Base-by-base conservation (phyloP, 1,140 invertebrate genomes). In the Cryptotermes secundus region DNA sequence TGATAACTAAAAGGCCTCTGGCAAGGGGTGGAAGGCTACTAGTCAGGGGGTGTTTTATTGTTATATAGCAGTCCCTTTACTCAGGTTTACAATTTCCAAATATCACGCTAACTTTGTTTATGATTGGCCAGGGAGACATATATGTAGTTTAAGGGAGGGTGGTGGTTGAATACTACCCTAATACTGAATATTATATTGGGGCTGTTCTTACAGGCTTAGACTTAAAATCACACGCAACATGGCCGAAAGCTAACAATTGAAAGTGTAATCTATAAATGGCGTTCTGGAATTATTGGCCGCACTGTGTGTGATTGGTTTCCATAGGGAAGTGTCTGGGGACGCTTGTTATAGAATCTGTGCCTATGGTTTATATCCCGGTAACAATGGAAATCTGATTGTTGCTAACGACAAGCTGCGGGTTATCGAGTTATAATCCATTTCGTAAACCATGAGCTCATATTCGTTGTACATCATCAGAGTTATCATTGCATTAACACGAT, bases 381-480 rank as follows among this genome's bases (percentile, higher is more conserved):
- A 72, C n/a, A 72, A 72, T 72, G n/a, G 59, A 7, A 72, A 72
- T 16, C 59, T 31, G 59, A 72, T 72, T 72, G 59, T 72, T 72
- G 59, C 31, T 72, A 72, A 72, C n/a, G 1, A 72, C n/a, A 72
- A 72, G 26, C 26, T 72, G 26, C n/a, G 59, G 59, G 59, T 72
- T 72, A 72, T 72, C 26, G 59, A 72, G 59, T 72, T 72, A 72
- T 72, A 72, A 72, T 7, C 26, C 59, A 72, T 72, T 72, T 72
- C 59, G 59, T 72, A 31, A 72, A 72, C 59, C 31, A 72, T n/a
- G n/a, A 16, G 59, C 26, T n/a, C 59, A 7, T 72, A 72, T n/a
- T 72, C 59, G 26, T 14, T 9, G n/a, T 72, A n/a, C n/a, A 14
- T 72, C 14, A 14, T 16, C 26, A n/a, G 10, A 31, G 59, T n/a